Percentiles rank a stretch among this genome's conserved stretches.
These are phyloP conservation scores for Chrysogorgia sp. DNA, from an alignment of 92 coral and sea anemone species.

Conservation along the genomic window DNA sequence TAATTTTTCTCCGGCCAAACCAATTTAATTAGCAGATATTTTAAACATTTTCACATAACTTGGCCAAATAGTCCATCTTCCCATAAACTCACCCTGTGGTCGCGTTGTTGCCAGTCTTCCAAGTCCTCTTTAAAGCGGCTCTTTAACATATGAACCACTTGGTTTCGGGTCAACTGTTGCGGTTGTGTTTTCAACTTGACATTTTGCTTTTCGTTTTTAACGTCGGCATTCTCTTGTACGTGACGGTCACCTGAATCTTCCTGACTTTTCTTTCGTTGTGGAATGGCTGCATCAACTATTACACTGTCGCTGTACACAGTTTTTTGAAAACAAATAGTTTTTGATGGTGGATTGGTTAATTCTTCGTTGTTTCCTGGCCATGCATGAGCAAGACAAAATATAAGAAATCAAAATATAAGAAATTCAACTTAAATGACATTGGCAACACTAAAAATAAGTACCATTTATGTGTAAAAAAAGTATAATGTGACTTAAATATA, in stretches of 20 bases:
- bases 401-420: neutral
- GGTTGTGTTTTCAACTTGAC: neutral
- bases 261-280: neutral
- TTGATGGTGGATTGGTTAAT: neutral
- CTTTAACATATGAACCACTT: constrained; percentile 25
- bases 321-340: constrained; percentile 19
- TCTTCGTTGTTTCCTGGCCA: neutral
- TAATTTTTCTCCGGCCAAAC: no score
- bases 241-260: neutral
- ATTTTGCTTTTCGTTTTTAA: neutral
- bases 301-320: constrained; percentile 35
- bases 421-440: neutral
- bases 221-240: neutral
- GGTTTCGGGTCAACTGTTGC: constrained; percentile 7
- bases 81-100: constrained; percentile 12
- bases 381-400: neutral
- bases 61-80: no score
- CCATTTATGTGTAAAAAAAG: no score
- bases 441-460: no score
- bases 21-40: no score
- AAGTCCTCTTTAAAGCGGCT: constrained; percentile 39
- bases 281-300: constrained; percentile 26
- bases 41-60: no score
- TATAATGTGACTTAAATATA: no score
- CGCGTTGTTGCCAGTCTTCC: constrained; percentile 18